Percentiles rank a stretch among this genome's conserved stretches.
These are phyloP conservation scores for Coleophora flavipennella DNA, from an alignment of 2,888 invertebrate species.

Conservation along the genomic window DNA sequence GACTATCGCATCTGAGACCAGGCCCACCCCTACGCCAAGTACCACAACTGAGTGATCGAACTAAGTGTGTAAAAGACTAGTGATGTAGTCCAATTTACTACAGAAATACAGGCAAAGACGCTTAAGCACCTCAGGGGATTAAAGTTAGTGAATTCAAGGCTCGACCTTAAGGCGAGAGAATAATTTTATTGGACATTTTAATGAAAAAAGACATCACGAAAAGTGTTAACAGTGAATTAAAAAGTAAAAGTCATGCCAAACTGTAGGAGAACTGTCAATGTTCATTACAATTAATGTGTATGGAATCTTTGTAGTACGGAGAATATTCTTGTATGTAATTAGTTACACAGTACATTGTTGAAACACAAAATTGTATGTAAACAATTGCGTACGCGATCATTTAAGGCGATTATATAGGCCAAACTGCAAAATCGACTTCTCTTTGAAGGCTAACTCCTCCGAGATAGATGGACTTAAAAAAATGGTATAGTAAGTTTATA, in stretches of 20 bases:
- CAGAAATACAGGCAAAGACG: conserved; percentile 9
- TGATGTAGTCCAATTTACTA: conserved; percentile 1
- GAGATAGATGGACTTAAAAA: too few species aligned
- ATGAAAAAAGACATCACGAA: conserved; percentile 3
- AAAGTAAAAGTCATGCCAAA: conserved; percentile 54
- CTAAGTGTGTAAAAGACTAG: conserved; percentile 4
- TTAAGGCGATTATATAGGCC: too few species aligned
- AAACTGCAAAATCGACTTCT: too few species aligned
- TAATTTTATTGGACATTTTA: neutral
- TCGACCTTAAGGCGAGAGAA: too few species aligned
- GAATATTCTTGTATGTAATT: neutral
- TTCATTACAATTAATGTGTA: conserved; percentile 13
- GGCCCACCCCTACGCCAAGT: conserved; percentile 61
- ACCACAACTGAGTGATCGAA: conserved; percentile 41
- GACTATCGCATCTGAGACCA: conserved; percentile 66
- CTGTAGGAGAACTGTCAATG: conserved; percentile 32
- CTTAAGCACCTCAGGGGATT: conserved; percentile 6
- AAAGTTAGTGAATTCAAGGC: too few species aligned
- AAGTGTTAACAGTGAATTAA: conserved; percentile 20
- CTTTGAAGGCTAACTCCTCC: too few species aligned
- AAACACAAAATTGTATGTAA: too few species aligned
- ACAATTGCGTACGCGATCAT: too few species aligned
- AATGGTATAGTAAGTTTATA: too few species aligned
- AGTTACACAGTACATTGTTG: neutral
- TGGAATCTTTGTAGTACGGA: neutral